Evolutionary conservation across 2,888 invertebrate species (phyloP).

Genomic region (Oscheius sp.): DNA sequence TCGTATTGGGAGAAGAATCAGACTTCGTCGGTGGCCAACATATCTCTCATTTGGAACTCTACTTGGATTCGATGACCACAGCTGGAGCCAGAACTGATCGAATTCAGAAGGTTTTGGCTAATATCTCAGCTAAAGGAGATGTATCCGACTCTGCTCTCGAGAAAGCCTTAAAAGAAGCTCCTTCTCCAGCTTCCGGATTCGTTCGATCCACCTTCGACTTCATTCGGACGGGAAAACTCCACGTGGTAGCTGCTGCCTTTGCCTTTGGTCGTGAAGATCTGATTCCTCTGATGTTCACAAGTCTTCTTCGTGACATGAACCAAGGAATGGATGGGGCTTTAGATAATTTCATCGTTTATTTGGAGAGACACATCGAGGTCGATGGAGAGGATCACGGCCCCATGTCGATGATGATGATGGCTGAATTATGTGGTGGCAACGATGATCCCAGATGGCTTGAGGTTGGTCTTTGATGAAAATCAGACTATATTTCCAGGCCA

Average conservation of each 20-base stretch:
- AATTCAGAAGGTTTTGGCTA: constrained; percentile 1
- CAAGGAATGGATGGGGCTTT: constrained; percentile 30
- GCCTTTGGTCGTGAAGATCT: constrained; percentile 39
- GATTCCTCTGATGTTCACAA: constrained; percentile 38
- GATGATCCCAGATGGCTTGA: constrained; percentile 32
- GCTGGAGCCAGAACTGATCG: constrained; percentile 22
- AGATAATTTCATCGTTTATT: constrained; percentile 33
- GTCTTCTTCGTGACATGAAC: constrained; percentile 34
- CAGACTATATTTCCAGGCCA: constrained; percentile 23
- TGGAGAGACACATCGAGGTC: constrained; percentile 39
- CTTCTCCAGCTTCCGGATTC: constrained; percentile 32
- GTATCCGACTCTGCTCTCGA: constrained; percentile 23
- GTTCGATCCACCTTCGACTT: constrained; percentile 34
- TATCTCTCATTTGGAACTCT: constrained; percentile 40
- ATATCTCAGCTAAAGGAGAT: background rate
- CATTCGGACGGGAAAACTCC: constrained; percentile 27
- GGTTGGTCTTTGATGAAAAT: background rate
- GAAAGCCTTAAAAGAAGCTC: constrained; percentile 9
- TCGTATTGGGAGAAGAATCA: constrained; percentile 35
- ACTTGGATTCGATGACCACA: constrained; percentile 33
- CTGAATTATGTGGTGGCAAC: constrained; percentile 33
- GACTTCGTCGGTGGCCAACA: constrained; percentile 33
- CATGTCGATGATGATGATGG: constrained; percentile 32
- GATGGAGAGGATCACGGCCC: constrained; percentile 33
- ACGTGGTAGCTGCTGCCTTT: constrained; percentile 36